Evolutionary conservation across 2,888 invertebrate genomes (phyloP), one percentile per base, ranked within the genome.

Genomic region (Hipparchia semele): DNA sequence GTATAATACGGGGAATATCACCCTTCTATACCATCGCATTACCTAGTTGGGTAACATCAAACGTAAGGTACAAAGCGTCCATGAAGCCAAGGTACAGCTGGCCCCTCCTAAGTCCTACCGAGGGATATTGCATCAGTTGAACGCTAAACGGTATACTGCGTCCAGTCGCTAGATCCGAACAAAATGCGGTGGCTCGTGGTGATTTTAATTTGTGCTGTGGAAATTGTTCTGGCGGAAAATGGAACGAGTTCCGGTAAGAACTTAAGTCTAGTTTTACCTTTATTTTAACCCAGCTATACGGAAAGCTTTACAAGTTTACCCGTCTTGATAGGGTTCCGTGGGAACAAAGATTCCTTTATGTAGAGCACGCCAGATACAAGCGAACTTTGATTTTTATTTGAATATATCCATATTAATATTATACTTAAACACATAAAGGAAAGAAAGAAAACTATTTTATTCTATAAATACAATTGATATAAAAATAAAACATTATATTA

Each of bases 111-210:
- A 72, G 70, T 68, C 23, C 51, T 51, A 68, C 68, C 66, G 66
- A 45, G 23, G 60, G 61, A 49, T 62, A 68, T 73, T 73, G 73
- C 75, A 70, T 70, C 71, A 72, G 68, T 33, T 49, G 60, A 33
- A 67, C 12, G 9, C 68, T 51, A 13, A 62, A 8, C n/a, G 51
- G 65, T 59, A 45, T 58, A 68, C 23, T 58, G 56, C 62, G 65
- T 68, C 68, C 76, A 73, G 72, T 75, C 65, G 68, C 13, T 60
- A 59, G 70, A 61, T 59, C 56, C 49, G 59, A 13, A 66, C 71
- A 75, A 77, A 76, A 80, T 80, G 80, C 74, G 79, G 78, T 80
- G 77, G 80, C 71, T 80, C 33, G 74, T 73, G 70, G 71, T 80
- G 23, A 69, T 69, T 61, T 79, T 80, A 33, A 69, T 69, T 45